phyloP scores from a whole-genome alignment of 2,888 invertebrate species.

The Eutolmus rufibarbis region DNA sequence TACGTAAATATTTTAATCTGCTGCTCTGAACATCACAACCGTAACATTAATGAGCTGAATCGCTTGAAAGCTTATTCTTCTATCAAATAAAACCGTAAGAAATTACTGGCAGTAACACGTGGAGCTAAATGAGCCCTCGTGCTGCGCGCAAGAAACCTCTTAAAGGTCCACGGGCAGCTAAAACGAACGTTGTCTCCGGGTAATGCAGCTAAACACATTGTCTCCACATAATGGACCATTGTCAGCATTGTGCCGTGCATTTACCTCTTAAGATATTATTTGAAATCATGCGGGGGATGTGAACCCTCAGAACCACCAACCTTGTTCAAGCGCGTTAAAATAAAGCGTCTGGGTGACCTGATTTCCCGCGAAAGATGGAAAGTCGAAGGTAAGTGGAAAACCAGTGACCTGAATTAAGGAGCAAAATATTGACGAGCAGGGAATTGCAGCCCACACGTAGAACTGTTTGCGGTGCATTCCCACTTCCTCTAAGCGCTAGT shows the following conservation, averaged over 20 bases:
- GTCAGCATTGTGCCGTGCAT: neutral
- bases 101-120: neutral
- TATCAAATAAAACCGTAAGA: neutral
- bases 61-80: neutral
- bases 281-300: neutral
- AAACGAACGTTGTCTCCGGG: neutral
- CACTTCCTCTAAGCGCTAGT: neutral
- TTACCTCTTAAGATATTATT: neutral
- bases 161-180: neutral
- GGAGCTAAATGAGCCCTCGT: neutral
- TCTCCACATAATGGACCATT: neutral
- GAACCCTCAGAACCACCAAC: neutral
- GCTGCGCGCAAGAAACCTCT: neutral
- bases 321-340: neutral
- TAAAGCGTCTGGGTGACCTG: neutral
- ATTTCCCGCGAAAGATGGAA: neutral
- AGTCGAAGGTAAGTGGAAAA: neutral
- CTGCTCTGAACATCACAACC: neutral
- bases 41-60: neutral
- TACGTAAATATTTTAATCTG: neutral
- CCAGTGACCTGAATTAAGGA: neutral
- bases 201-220: neutral
- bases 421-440: neutral
- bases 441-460: neutral
- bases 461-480: neutral